Conservation (phyloP, 2,888 invertebrate species). For the Torymus aiolomorphi region DNA sequence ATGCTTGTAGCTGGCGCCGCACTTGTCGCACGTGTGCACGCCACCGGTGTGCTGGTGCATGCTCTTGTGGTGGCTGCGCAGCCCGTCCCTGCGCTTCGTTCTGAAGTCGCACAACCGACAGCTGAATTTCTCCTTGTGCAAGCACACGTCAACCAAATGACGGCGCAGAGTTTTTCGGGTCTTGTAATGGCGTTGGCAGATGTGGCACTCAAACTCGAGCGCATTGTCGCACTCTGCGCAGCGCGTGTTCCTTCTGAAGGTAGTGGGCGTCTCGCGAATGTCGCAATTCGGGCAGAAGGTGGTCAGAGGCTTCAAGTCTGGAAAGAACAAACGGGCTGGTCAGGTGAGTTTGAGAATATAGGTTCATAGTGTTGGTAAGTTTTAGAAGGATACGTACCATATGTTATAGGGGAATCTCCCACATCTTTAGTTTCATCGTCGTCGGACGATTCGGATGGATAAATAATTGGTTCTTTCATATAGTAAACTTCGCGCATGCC, state of each 20-base stretch:
- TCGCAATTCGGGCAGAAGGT: too few relatives aligned
- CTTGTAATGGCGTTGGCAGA: conserved; percentile 72
- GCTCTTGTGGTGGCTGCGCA: conserved; percentile 63
- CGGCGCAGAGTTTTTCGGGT: conserved; percentile 78
- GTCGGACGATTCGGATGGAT: neutral
- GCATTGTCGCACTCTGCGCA: too few relatives aligned
- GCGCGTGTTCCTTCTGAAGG: too few relatives aligned
- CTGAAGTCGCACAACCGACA: conserved; percentile 70
- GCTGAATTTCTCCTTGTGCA: conserved; percentile 56
- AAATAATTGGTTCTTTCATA: conserved; percentile 11
- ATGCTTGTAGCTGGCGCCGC: conserved; percentile 71
- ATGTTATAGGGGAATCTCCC: neutral
- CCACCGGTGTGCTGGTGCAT: conserved; percentile 59
- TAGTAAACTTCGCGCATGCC: conserved; percentile 42
- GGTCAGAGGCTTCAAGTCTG: too few relatives aligned
- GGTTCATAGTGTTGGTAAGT: too few relatives aligned
- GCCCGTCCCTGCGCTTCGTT: conserved; percentile 64
- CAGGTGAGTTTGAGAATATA: too few relatives aligned
- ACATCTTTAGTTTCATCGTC: neutral
- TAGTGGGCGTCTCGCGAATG: too few relatives aligned
- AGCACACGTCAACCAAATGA: conserved; percentile 67
- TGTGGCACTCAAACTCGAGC: too few relatives aligned
- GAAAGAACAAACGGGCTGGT: too few relatives aligned
- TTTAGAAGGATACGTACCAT: conserved; percentile 14
- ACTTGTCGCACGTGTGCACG: conserved; percentile 69